phyloP scores from a whole-genome alignment of 23 tunicate species.

The Halocynthia aurantium region DNA sequence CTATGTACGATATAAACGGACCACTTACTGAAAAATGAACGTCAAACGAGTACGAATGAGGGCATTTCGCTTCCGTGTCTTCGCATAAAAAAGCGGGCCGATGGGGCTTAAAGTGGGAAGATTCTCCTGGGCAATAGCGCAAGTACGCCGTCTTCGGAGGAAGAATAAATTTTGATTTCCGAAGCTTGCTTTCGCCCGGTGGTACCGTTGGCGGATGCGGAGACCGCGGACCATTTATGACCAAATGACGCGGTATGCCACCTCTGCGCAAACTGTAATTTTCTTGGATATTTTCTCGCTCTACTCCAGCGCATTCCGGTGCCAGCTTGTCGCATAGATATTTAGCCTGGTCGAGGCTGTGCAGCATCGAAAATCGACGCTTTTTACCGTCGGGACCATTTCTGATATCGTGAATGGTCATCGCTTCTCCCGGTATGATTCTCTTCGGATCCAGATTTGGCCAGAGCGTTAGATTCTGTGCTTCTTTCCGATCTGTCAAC shows the following conservation, averaged over 20 bases:
- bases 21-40: constrained; percentile 58
- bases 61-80: neutral
- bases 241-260: constrained; percentile 52
- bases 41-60: constrained; percentile 49
- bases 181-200: neutral
- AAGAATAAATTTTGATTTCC: constrained; percentile 20
- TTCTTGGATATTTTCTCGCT: constrained; percentile 37
- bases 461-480: constrained; percentile 28
- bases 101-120: constrained; percentile 17
- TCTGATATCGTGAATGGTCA: constrained; percentile 6
- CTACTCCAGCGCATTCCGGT: constrained; percentile 64
- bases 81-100: neutral
- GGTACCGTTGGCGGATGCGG: constrained; percentile 24
- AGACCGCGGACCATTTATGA: constrained; percentile 24
- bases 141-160: constrained; percentile 54
- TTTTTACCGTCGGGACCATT: constrained; percentile 19
- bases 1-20: neutral
- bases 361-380: constrained; percentile 41
- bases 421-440: neutral
- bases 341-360: constrained; percentile 41
- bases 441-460: neutral
- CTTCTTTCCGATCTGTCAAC: constrained; percentile 35
- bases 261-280: constrained; percentile 39
- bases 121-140: constrained; percentile 64
- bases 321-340: constrained; percentile 47